Base-by-base conservation (phyloP, 1,140 invertebrate species). In the Drosophila albomicans region DNA sequence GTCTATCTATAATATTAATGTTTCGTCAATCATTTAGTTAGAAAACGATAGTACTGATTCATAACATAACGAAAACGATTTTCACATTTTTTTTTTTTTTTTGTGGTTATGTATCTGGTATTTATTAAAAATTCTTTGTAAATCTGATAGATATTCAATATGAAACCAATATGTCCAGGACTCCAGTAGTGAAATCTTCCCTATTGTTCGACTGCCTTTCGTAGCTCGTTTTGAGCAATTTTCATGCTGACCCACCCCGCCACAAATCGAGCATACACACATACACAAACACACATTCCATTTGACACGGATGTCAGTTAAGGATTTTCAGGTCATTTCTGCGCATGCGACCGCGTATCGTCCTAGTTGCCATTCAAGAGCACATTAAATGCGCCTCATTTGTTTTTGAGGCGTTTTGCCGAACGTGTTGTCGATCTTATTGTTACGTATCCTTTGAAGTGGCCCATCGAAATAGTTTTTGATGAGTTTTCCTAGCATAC, bases 391-490 rank as follows among this genome's bases (percentile, higher is more conserved):
- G 46, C 73, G 73, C 68, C 73, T 75, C 68, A 59, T 75, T 75
- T 75, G 67, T 41, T 32, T 56, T 49, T 41, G 62, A 65, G 70
- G 70, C 70, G 25, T 69, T 69, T 61, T 41, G 10, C n/a, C 15
- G 35, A 57, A 20, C 35, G 13, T 28, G 38, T 54, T 38, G 35
- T 38, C 35, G 35, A 38, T n/a, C 45, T 45, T n/a, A 59, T 65
- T 59, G 62, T 66, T 46, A 25, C 52, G 66, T 64, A 59, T 70
- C 66, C 72, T 72, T 75, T 75, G 73, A 75, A 75, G 73, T 75
- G 61, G 61, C 51, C 61, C 45, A 61, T 51, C 15, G 43, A 75
- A 64, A 72, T 65, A 16, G 67, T 65, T 63, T 71, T 20, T 6
- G 67, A 67, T 73, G 63, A 67, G 38, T 32, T 59, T 51, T 57